phyloP scores from a whole-genome alignment of 1,140 invertebrate genomes.

The Caerostris darwini region DNA sequence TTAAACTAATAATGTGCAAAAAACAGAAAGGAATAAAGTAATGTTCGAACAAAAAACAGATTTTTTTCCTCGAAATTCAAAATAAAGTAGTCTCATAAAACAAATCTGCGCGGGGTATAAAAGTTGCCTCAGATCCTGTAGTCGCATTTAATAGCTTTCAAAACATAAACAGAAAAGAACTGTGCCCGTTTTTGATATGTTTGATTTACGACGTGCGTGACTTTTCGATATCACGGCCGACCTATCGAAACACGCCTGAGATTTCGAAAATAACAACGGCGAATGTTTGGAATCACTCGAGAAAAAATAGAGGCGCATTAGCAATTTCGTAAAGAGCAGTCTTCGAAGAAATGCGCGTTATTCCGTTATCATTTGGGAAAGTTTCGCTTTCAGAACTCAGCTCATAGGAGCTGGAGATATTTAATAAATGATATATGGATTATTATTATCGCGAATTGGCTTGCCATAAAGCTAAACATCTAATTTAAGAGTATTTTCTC shows the following conservation, averaged over 20 bases:
- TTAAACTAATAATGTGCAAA: too few species aligned
- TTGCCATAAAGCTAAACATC: too few species aligned
- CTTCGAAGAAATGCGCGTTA: neutral
- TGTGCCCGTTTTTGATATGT: neutral
- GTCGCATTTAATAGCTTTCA: conserved; percentile 3
- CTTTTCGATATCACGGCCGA: neutral
- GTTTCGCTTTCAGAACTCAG: neutral
- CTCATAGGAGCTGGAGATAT: neutral
- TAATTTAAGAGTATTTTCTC: too few species aligned
- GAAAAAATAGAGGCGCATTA: neutral
- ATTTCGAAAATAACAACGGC: neutral
- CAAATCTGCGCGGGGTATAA: too few species aligned
- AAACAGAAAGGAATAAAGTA: too few species aligned
- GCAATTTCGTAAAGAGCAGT: neutral
- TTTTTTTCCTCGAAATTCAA: too few species aligned
- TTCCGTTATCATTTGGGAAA: neutral
- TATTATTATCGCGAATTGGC: too few species aligned
- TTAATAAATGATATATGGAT: neutral
- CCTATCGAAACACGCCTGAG: neutral
- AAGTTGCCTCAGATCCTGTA: neutral
- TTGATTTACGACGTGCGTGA: conserved; percentile 21
- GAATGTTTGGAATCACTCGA: neutral
- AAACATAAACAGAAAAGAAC: neutral
- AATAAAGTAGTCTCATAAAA: too few species aligned
- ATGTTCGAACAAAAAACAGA: too few species aligned